phyloP scores from a whole-genome alignment of 2,888 invertebrate species.

The Onchidella celtica region DNA sequence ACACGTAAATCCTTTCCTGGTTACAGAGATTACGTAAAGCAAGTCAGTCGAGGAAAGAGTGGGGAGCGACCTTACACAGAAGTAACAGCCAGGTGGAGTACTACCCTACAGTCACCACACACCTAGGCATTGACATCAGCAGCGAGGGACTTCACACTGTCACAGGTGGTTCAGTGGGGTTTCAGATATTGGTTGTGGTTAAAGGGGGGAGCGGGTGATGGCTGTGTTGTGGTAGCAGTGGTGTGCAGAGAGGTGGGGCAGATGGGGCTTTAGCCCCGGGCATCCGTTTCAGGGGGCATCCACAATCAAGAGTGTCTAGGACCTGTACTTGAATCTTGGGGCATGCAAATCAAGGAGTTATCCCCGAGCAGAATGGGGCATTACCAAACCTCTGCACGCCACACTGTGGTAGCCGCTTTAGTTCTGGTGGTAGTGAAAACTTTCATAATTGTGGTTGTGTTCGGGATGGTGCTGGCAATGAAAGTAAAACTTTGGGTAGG shows the following conservation, averaged over 20 bases:
- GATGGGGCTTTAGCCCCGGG: not conserved
- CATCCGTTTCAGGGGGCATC: too few relatives aligned
- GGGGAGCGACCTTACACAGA: constrained; percentile 72
- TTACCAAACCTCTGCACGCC: too few relatives aligned
- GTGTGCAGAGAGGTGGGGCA: not conserved
- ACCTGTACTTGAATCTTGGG: too few relatives aligned
- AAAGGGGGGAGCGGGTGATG: not conserved
- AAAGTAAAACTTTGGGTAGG: too few relatives aligned
- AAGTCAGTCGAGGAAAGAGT: constrained; percentile 63
- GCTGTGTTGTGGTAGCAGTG: not conserved
- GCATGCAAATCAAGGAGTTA: too few relatives aligned
- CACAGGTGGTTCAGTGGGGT: constrained; percentile 19
- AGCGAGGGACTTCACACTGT: constrained; percentile 44
- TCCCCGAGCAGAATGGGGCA: too few relatives aligned
- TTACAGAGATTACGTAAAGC: constrained; percentile 59
- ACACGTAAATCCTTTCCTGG: too few relatives aligned
- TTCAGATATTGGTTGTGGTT: not conserved
- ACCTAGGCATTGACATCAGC: constrained; percentile 47
- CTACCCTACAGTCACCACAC: constrained; percentile 68
- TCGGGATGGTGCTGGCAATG: too few relatives aligned
- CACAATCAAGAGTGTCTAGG: too few relatives aligned
- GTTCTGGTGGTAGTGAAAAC: too few relatives aligned
- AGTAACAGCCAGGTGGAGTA: constrained; percentile 68
- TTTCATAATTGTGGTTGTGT: too few relatives aligned
- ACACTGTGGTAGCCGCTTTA: too few relatives aligned